Conservation (phyloP, 1,140 invertebrate species). For the Leptinotarsa texana region DNA sequence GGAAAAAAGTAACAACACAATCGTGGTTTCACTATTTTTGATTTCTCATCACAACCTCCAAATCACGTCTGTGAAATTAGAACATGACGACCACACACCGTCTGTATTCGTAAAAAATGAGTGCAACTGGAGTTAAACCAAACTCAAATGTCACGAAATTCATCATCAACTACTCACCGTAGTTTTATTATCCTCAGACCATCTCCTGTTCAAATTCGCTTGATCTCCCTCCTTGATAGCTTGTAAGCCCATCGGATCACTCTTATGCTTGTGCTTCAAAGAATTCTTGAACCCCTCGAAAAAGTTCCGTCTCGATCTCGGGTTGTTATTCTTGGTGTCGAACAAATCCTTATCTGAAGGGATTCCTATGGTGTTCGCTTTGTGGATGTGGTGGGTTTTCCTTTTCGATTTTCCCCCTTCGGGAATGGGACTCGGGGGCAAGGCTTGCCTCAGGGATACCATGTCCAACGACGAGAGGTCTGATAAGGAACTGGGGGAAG, state of each 20-base stretch:
- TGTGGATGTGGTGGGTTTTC: conserved; percentile 54
- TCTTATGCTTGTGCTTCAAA: conserved; percentile 52
- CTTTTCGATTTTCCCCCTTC: conserved; percentile 42
- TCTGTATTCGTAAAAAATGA: no score
- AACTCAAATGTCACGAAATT: no score
- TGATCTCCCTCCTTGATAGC: conserved; percentile 44
- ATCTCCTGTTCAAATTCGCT: conserved; percentile 48
- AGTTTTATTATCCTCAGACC: conserved; percentile 49
- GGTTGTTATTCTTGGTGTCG: conserved; percentile 37
- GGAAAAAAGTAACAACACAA: no score
- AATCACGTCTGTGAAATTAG: no score
- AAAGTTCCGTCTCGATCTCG: conserved; percentile 43
- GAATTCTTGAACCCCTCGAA: conserved; percentile 51
- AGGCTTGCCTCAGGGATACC: conserved; percentile 46
- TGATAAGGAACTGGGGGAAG: conserved; percentile 34
- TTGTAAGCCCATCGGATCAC: conserved; percentile 45
- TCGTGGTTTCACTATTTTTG: no score
- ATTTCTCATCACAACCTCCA: no score
- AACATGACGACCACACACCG: no score
- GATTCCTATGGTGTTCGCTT: conserved; percentile 66
- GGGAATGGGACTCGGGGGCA: conserved; percentile 33
- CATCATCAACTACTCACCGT: not conserved
- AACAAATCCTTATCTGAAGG: conserved; percentile 55
- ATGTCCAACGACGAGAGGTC: conserved; percentile 44
- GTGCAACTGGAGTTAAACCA: no score